Evolutionary conservation across 2,797 vertebrate genomes (phyloP), one percentile per base, ranked within the genome.

Genomic region (Spheniscus humboldti): DNA sequence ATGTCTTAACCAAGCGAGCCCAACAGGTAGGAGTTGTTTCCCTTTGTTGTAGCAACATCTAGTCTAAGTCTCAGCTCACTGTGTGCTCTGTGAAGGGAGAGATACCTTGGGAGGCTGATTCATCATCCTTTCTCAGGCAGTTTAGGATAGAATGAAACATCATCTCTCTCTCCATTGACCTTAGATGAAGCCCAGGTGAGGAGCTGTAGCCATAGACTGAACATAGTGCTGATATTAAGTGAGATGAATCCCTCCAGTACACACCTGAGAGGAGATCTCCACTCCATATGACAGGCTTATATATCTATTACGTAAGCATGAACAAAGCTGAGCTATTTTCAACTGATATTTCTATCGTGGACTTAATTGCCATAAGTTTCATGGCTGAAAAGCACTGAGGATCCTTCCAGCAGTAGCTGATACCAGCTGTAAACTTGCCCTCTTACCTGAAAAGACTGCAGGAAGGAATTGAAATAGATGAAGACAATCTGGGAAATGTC

Each of bases 381-480:
- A 18, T 2, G 31, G 53, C 41, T 82, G 71, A 45, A 77, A 81
- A 80, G 25, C 48, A 39, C 4, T 0, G 4, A 59, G 53, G 35
- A 68, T 39, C 35, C 45, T 74, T 62, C 22, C 47, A 82, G 37
- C n/a, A 60, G 18, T 7, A 35, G 23, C 31, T 47, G 41, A 33
- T 1, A 12, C 5, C 16, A 50, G 39, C 41, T 30, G 30, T 17
- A 43, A 64, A 43, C 9, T 6, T 75, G 27, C 10, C 56, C 9
- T 68, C 97, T 94, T 97, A 99, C 99, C 99, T 99, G 99, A 97
- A 99, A 99, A 19, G 99, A 99, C 98, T 99, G 99, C 57, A 99
- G 97, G 96, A 99, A 99, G 72, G 99, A 99, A 98, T 99, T 99
- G 98, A 99, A 99, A 87, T 99, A 99, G 98, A 99, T 99, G 97